phyloP scores from a whole-genome alignment of 1,140 invertebrate genomes.

The Oryzaephilus surinamensis region DNA sequence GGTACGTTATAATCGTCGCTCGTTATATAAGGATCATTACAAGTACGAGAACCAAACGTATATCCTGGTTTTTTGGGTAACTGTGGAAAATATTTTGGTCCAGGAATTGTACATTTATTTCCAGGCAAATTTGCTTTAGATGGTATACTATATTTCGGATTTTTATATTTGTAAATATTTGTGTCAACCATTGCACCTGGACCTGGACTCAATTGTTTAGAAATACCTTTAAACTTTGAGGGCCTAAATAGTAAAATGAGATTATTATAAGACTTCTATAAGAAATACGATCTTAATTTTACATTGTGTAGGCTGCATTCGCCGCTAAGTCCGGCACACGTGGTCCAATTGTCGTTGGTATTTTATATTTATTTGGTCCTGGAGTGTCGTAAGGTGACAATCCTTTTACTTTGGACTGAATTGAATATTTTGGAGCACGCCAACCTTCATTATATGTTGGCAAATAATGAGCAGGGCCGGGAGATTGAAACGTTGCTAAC shows the following conservation, averaged over 20 bases:
- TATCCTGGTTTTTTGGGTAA: too few relatives aligned
- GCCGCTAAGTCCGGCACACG: slow-evolving; percentile 33
- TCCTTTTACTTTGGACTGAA: slow-evolving; percentile 32
- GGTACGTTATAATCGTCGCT: too few relatives aligned
- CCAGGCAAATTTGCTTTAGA: too few relatives aligned
- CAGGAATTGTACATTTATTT: too few relatives aligned
- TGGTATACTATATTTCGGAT: too few relatives aligned
- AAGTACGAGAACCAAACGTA: too few relatives aligned
- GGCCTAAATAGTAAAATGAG: neutral
- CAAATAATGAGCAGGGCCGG: slow-evolving; percentile 45
- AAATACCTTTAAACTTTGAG: neutral
- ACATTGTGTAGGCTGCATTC: slow-evolving; percentile 41
- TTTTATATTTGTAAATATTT: too few relatives aligned
- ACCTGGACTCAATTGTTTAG: too few relatives aligned
- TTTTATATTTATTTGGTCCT: slow-evolving; percentile 49
- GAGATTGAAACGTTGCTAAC: slow-evolving; percentile 28
- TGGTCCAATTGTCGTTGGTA: slow-evolving; percentile 34
- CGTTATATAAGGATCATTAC: too few relatives aligned
- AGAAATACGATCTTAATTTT: slow-evolving; percentile 17
- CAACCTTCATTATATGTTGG: slow-evolving; percentile 39
- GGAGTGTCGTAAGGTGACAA: slow-evolving; percentile 35
- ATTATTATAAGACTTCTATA: neutral
- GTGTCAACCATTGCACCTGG: too few relatives aligned
- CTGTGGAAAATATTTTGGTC: too few relatives aligned
- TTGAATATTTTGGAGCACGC: slow-evolving; percentile 43